A percentile compares a stretch with the other conserved stretches of the same genome.
Evolutionary conservation across 2,113 vertebrate genomes (phyloP).

Genomic region (Mormoops blainvillei): DNA sequence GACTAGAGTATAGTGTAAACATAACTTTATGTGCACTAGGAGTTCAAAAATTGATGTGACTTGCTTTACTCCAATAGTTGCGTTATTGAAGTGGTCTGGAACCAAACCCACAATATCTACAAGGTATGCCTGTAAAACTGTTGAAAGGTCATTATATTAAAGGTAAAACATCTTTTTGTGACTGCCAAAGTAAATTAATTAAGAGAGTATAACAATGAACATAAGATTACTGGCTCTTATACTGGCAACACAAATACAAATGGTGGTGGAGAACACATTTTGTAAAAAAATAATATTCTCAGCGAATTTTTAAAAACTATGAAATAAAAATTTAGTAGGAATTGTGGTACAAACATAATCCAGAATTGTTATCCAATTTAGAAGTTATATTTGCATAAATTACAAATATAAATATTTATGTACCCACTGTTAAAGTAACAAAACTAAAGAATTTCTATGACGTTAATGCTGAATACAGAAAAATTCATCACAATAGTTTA

Average conservation of each 20-base stretch:
- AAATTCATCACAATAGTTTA: neutral
- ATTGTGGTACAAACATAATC: neutral
- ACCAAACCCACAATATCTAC: neutral
- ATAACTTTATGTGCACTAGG: neutral
- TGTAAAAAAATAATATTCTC: neutral
- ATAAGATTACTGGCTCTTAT: neutral
- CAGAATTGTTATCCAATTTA: neutral
- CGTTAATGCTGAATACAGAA: neutral
- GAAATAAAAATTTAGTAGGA: neutral
- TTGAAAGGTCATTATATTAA: neutral
- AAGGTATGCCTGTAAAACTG: neutral
- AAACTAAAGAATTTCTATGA: neutral
- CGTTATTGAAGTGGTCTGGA: neutral
- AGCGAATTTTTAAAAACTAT: neutral
- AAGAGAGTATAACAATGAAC: neutral
- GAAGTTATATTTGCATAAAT: neutral
- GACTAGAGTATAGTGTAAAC: neutral
- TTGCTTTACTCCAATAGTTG: neutral
- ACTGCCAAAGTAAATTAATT: neutral
- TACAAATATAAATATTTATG: neutral
- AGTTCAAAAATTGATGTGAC: neutral
- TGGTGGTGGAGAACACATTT: neutral
- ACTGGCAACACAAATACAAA: conserved; percentile 2
- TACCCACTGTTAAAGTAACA: neutral
- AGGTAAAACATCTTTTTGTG: neutral